These are phyloP conservation scores for Selenia dentaria DNA, from an alignment of 2,888 invertebrate genomes.

Conservation along the genomic window DNA sequence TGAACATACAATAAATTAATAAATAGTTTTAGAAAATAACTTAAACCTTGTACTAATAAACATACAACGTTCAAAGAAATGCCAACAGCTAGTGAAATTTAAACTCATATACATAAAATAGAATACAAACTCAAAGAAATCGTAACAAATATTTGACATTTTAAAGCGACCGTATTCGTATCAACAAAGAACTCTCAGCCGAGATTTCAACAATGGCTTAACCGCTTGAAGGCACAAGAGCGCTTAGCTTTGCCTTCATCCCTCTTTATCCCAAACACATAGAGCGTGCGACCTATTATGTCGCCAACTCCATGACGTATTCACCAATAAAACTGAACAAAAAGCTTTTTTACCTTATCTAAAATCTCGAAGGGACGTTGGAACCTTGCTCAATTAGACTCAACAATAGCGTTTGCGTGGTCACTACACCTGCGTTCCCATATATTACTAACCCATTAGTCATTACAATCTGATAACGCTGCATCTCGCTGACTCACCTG, in stretches of 20 bases:
- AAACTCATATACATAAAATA: no score
- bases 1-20: no score
- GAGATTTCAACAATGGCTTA: conserved; percentile 23
- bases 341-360: conserved; percentile 46
- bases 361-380: conserved; percentile 50
- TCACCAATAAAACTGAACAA: conserved; percentile 31
- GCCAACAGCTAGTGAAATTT: no score
- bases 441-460: conserved; percentile 52
- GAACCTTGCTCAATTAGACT: conserved; percentile 56
- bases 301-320: conserved; percentile 39
- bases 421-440: conserved; percentile 56
- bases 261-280: conserved; percentile 31
- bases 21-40: no score
- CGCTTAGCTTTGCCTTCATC: conserved; percentile 29
- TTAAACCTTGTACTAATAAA: no score
- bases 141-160: conserved; percentile 32
- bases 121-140: no score
- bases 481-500: conserved; percentile 56
- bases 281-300: conserved; percentile 31
- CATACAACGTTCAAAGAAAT: no score
- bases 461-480: conserved; percentile 60
- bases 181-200: conserved; percentile 28
- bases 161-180: conserved; percentile 23
- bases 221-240: conserved; percentile 24
- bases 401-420: conserved; percentile 55